These are phyloP conservation scores for Cosmorhoe ocellata DNA, from an alignment of 2,888 invertebrate species.

Conservation along the genomic window DNA sequence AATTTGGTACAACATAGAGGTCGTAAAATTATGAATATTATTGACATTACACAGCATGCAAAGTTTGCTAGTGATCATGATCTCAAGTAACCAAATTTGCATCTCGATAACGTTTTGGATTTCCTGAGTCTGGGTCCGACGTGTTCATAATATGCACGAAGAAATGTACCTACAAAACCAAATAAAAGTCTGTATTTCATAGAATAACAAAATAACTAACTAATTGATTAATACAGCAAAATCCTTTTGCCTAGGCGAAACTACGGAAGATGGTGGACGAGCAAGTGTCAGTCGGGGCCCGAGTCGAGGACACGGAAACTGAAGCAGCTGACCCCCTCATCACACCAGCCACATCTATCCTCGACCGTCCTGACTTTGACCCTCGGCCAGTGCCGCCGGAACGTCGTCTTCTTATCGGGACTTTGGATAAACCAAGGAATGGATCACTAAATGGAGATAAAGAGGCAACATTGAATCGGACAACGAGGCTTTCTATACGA, in stretches of 20 bases:
- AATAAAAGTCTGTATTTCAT: too few relatives aligned
- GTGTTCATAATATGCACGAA: too few relatives aligned
- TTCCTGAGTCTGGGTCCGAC: too few relatives aligned
- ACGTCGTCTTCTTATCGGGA: conserved; percentile 68
- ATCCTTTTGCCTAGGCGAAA: conserved; percentile 82
- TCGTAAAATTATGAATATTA: background rate
- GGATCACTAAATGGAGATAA: conserved; percentile 72
- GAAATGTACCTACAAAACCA: too few relatives aligned
- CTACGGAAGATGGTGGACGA: conserved; percentile 95
- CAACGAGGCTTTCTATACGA: conserved; percentile 66
- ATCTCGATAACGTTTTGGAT: too few relatives aligned
- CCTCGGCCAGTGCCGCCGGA: conserved; percentile 69
- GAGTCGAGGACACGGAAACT: conserved; percentile 81
- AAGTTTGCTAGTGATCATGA: too few relatives aligned
- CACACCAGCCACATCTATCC: conserved; percentile 77
- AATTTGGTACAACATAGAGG: conserved; percentile 9
- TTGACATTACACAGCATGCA: too few relatives aligned
- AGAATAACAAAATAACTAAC: too few relatives aligned
- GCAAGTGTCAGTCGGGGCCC: conserved; percentile 87
- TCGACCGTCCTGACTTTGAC: conserved; percentile 62
- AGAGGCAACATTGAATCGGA: conserved; percentile 70
- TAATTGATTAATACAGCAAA: background rate
- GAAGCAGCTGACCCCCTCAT: conserved; percentile 79
- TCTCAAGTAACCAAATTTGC: too few relatives aligned
- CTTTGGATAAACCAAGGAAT: conserved; percentile 72